Evolutionary conservation across 2,797 vertebrate species (phyloP), one percentile per base, ranked within the genome.

Genomic region (Momotus momota): DNA sequence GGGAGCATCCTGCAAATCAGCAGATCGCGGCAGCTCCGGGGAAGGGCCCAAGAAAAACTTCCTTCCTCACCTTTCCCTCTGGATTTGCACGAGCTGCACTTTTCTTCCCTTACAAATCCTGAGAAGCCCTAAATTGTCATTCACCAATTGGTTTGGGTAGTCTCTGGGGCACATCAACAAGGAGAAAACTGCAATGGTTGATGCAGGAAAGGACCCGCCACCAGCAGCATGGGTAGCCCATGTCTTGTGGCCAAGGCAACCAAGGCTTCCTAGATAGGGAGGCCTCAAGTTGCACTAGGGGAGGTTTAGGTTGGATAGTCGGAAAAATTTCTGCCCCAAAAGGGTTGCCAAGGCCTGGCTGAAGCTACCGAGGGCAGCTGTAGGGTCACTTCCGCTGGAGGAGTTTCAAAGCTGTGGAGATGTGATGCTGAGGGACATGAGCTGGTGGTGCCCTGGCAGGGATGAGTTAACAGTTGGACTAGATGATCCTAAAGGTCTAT

Each of bases 1-100:
- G 19, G 66, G 46, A 90, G 27, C 15, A 72, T 73, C 54, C 80
- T 62, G 54, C 38, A 81, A 72, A 81, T 35, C 23, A n/a, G 31
- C 26, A 79, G n/a, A 65, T 46, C 0, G 0, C 1, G 3, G 35
- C 31, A 40, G 31, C 7, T 66, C 38, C 0, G 0, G 19, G 23
- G 33, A 74, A 81, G 20, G 26, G 14, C 8, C 25, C 9, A 8
- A 33, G 33, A 54, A 88, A 49, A 70, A 3, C 35, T 16, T 62
- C n/a, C 18, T 62, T 70, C 40, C 23, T 62, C 26, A 3, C 20
- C 9, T 29, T 29, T 33, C 65, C 4, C 1, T 7, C 12, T 52
- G 75, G 45, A 45, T 54, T 87, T 80, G 5, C 26, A 12, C 18
- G 31, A 20, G 11, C 12, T 71, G 7, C 27, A 8, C 29, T 64